Percentiles rank a stretch among this genome's conserved stretches.
Evolutionary conservation across 2,797 vertebrate genomes (phyloP).

Genomic region (Paramormyrops hopkinsi): DNA sequence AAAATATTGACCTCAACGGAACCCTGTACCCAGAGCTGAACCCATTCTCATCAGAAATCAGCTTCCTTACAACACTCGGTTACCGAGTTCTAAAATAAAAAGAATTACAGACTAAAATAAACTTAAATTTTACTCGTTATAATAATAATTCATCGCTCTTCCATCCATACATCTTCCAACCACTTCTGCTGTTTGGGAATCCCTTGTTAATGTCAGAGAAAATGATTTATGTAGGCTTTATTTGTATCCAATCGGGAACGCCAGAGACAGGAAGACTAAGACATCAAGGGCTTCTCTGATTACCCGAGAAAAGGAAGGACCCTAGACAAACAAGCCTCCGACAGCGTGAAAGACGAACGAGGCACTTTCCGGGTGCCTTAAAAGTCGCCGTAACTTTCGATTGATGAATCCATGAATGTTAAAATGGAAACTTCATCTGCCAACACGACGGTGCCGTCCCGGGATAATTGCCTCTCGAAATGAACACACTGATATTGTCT

Average conservation of each 20-base stretch:
- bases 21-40: not conserved
- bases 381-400: not conserved
- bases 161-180: not conserved
- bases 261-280: not conserved
- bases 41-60: not conserved
- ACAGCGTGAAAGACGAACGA: not conserved
- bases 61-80: not conserved
- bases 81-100: not conserved
- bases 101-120: not conserved
- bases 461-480: slow-evolving; percentile 5
- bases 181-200: not conserved
- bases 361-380: not conserved
- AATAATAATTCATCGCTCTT: not conserved
- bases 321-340: not conserved
- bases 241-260: not conserved
- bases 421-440: not conserved
- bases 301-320: not conserved
- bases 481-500: slow-evolving; percentile 18
- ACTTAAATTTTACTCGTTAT: not conserved
- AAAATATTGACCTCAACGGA: not conserved
- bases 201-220: not conserved
- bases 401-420: slow-evolving; percentile 1
- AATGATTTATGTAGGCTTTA: not conserved
- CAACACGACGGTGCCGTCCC: not conserved
- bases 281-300: not conserved